phyloP scores from a whole-genome alignment of 2,888 invertebrate genomes.

The Rhogogaster chlorosoma region DNA sequence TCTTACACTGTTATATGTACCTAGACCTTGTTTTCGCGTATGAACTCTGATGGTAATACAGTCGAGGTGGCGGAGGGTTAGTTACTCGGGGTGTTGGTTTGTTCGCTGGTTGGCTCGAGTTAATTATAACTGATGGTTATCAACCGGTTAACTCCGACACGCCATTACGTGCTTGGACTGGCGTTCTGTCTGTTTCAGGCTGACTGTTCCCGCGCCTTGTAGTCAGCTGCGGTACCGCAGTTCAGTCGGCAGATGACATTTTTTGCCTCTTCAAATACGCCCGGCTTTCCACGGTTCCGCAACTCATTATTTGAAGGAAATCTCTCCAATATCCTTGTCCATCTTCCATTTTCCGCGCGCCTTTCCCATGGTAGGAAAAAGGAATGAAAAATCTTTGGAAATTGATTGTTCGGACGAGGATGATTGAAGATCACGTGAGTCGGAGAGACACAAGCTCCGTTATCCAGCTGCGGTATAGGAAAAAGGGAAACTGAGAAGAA shows the following conservation, averaged over 20 bases:
- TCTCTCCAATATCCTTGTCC: not conserved
- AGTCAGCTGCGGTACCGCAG: not conserved
- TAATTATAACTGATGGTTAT: conserved; percentile 78
- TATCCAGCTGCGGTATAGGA: conserved; percentile 54
- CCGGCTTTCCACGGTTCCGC: not conserved
- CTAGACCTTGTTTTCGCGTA: conserved; percentile 50
- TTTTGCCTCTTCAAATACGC: not conserved
- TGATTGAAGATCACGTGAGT: conserved; percentile 39
- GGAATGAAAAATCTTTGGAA: not conserved
- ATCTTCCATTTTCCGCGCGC: too few species aligned
- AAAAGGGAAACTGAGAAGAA: conserved; percentile 60
- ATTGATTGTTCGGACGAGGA: conserved; percentile 9
- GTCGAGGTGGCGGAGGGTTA: conserved; percentile 59
- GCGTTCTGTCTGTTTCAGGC: conserved; percentile 56
- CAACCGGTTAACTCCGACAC: conserved; percentile 78
- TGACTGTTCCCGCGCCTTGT: conserved; percentile 32
- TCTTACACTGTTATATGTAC: conserved; percentile 21
- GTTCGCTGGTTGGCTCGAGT: conserved; percentile 76
- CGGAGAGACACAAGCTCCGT: not conserved
- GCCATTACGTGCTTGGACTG: conserved; percentile 77
- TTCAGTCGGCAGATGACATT: not conserved
- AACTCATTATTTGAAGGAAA: not conserved
- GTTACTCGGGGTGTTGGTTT: conserved; percentile 72
- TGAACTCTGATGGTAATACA: conserved; percentile 59
- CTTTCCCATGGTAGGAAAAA: not conserved